Conservation (phyloP, 1,140 invertebrate species). For the Acromyrmex echinatior region DNA sequence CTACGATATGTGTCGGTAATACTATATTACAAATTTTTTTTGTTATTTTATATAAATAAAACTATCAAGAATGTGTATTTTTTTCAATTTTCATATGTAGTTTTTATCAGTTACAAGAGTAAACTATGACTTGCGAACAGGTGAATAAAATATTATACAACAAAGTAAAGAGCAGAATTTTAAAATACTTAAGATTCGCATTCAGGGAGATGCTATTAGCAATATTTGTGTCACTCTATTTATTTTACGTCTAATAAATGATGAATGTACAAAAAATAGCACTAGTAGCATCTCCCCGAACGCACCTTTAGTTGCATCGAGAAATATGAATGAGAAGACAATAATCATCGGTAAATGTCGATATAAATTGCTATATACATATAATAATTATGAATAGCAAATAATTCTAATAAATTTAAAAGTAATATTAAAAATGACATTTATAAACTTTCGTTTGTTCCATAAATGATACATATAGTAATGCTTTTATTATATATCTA, state of each 20-base stretch:
- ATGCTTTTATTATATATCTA: background rate
- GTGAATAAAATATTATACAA: background rate
- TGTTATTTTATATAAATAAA: background rate
- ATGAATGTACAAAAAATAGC: too few relatives aligned
- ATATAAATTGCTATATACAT: background rate
- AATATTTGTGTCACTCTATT: too few relatives aligned
- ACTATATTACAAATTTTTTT: background rate
- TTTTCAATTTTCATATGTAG: background rate
- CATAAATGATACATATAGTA: background rate
- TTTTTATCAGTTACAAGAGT: background rate
- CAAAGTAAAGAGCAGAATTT: background rate
- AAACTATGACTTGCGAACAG: background rate
- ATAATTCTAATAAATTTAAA: background rate
- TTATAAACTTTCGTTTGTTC: background rate
- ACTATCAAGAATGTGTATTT: background rate
- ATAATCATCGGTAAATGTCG: background rate
- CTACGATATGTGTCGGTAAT: slow-evolving; percentile 32
- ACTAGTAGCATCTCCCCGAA: too few relatives aligned
- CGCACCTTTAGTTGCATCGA: too few relatives aligned
- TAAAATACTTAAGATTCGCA: background rate
- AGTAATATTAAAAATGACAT: background rate
- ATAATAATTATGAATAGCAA: background rate
- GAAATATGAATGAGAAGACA: background rate
- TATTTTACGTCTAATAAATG: too few relatives aligned
- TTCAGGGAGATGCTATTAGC: too few relatives aligned